phyloP scores from a whole-genome alignment of 2,797 vertebrate species.

The Pantherophis vulpinus region DNA sequence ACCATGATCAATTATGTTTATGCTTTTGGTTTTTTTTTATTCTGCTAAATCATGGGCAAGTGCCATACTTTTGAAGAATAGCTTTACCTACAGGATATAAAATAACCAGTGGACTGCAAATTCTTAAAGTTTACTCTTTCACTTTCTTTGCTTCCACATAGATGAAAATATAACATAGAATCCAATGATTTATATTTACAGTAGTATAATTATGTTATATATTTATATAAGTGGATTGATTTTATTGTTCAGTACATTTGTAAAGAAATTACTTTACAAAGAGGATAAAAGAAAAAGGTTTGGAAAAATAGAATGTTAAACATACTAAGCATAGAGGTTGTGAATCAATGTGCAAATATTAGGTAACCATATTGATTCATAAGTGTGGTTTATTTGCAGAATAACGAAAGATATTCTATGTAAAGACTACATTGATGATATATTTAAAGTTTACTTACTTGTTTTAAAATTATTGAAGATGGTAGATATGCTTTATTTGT shows the following conservation, averaged over 20 bases:
- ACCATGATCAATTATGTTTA: too few species aligned
- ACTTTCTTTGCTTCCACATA: not conserved
- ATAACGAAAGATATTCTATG: not conserved
- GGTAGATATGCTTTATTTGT: conserved; percentile 42
- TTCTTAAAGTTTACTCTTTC: not conserved
- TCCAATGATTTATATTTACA: not conserved
- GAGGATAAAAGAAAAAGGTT: not conserved
- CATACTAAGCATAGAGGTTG: not conserved
- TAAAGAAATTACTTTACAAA: not conserved
- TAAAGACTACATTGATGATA: conserved; percentile 28
- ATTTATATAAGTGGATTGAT: conserved; percentile 9
- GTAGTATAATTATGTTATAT: not conserved
- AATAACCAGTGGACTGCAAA: not conserved
- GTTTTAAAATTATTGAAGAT: conserved; percentile 41
- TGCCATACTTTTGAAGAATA: not conserved
- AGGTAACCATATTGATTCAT: not conserved
- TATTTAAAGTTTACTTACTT: conserved; percentile 46
- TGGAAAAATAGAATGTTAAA: not conserved
- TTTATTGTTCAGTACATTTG: not conserved
- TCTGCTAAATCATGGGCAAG: not conserved
- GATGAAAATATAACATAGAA: not conserved
- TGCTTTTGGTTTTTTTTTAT: too few species aligned
- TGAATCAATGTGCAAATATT: not conserved
- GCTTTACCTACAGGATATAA: not conserved
- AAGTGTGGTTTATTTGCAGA: not conserved